A percentile compares a stretch with the other conserved stretches of the same genome.
Evolutionary conservation across 2,888 invertebrate species (phyloP).

Genomic region (Leucoma salicis): DNA sequence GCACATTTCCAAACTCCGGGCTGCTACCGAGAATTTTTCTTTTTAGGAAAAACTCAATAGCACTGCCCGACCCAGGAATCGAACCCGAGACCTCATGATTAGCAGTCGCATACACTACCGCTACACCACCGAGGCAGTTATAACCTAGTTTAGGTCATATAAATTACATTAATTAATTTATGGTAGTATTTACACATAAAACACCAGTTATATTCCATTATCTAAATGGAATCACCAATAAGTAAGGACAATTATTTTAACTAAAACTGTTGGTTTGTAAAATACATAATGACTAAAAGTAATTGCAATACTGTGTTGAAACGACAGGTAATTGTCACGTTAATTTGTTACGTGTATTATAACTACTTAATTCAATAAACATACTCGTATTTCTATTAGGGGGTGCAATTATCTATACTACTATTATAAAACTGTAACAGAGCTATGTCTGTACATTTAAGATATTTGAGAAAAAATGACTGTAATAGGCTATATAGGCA

Average conservation of each 20-base stretch:
- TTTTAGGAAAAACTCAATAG: too few relatives aligned
- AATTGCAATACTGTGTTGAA: not conserved
- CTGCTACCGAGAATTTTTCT: too few relatives aligned
- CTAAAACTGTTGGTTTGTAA: constrained; percentile 1
- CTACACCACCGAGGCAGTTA: too few relatives aligned
- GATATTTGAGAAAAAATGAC: too few relatives aligned
- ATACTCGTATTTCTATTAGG: not conserved
- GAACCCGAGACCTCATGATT: too few relatives aligned
- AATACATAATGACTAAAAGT: not conserved
- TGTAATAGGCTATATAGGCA: too few relatives aligned
- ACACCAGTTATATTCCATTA: not conserved
- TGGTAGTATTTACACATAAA: not conserved
- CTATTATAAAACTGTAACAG: not conserved
- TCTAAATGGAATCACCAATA: not conserved
- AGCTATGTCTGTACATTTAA: too few relatives aligned
- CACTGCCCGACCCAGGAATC: too few relatives aligned
- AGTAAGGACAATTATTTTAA: constrained; percentile 5
- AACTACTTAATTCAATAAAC: not conserved
- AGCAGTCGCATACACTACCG: too few relatives aligned
- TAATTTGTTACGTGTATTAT: not conserved
- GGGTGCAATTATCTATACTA: not conserved
- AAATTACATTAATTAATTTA: too few relatives aligned
- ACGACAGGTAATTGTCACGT: not conserved
- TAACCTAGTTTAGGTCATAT: too few relatives aligned
- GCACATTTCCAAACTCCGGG: too few relatives aligned